Evolutionary conservation across 2,888 invertebrate species (phyloP).

Genomic region (Eucera pruinosa): DNA sequence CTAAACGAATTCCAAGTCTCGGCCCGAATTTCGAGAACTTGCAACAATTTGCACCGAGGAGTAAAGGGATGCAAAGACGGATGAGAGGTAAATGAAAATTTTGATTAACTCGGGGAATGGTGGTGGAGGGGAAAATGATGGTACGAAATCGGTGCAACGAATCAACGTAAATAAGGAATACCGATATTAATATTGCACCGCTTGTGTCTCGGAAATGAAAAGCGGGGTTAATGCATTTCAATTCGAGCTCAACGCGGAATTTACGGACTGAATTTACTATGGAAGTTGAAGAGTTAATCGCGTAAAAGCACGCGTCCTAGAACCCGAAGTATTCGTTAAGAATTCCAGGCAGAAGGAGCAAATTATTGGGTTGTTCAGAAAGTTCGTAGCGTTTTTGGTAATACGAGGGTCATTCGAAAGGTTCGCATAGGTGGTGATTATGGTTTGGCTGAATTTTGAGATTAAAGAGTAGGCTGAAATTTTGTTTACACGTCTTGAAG

Average conservation of each 20-base stretch:
- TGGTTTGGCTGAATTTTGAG: no score
- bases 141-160: neutral
- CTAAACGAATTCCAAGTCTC: no score
- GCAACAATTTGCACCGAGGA: no score
- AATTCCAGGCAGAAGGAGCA: no score
- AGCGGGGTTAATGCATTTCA: conserved; percentile 24
- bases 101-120: neutral
- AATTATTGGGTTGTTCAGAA: no score
- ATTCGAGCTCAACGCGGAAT: conserved; percentile 4
- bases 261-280: conserved; percentile 25
- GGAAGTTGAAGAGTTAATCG: conserved; percentile 28
- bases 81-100: neutral
- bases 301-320: neutral
- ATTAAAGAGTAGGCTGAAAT: no score
- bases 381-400: no score
- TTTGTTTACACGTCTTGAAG: no score
- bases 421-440: no score
- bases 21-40: no score
- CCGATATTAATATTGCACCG: conserved; percentile 20
- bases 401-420: no score
- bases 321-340: conserved; percentile 15
- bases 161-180: conserved; percentile 1
- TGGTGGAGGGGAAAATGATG: neutral
- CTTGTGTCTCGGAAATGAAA: conserved; percentile 23
- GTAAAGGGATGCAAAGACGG: no score